phyloP scores from a whole-genome alignment of 2,113 vertebrate species.

The Dermatemys mawii region DNA sequence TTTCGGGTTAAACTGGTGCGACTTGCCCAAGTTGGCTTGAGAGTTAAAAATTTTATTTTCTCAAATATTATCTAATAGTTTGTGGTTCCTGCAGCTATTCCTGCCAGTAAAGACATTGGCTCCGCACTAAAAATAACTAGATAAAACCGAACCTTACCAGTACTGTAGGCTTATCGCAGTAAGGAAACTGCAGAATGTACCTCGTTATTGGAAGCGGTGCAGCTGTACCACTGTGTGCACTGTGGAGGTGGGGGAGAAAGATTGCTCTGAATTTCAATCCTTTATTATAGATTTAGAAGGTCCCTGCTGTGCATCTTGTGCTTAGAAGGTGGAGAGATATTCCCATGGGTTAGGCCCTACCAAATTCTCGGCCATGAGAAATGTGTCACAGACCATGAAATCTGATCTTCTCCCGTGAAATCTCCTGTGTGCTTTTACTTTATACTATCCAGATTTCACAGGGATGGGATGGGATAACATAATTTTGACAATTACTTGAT shows the following conservation, averaged over 20 bases:
- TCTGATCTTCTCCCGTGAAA: too few species aligned
- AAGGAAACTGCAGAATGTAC: not conserved
- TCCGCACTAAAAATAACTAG: conserved; percentile 8
- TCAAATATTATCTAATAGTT: not conserved
- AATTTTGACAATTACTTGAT: too few species aligned
- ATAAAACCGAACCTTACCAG: not conserved
- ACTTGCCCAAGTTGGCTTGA: not conserved
- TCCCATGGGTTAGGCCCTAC: not conserved
- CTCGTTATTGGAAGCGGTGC: not conserved
- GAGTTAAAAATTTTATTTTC: not conserved
- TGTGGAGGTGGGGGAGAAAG: not conserved
- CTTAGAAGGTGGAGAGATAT: conserved; percentile 1
- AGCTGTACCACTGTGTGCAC: not conserved
- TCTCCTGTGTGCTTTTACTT: too few species aligned
- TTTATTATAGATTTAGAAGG: not conserved
- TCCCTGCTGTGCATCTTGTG: not conserved
- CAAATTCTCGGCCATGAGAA: too few species aligned
- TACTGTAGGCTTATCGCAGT: conserved; percentile 16
- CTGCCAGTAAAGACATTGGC: not conserved
- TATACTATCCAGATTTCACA: too few species aligned
- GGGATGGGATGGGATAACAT: too few species aligned
- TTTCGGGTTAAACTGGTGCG: rapidly evolving
- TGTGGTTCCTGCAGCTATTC: not conserved
- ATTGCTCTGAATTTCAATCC: not conserved
- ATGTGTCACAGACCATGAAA: too few species aligned